phyloP scores from a whole-genome alignment of 2,888 invertebrate genomes.

The Micropterix aruncella region DNA sequence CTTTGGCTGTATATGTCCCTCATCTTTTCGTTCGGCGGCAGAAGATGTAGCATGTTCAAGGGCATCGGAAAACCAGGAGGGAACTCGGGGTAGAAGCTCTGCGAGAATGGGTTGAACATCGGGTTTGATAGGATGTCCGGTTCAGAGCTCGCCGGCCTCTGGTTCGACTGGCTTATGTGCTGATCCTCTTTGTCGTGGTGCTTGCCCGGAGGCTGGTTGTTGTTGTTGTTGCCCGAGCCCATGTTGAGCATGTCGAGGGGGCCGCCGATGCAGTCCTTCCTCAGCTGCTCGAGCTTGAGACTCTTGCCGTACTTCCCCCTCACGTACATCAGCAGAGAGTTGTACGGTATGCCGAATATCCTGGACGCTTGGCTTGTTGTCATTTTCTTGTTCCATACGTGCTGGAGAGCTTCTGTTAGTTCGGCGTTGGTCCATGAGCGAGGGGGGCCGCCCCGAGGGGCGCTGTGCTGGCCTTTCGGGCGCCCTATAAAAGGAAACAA shows the following conservation, averaged over 20 bases:
- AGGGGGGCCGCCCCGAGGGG: constrained; percentile 80
- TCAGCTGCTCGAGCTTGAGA: constrained; percentile 71
- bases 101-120: constrained; percentile 64
- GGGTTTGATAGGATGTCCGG: constrained; percentile 49
- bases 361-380: constrained; percentile 84
- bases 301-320: constrained; percentile 89
- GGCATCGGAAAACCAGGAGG: constrained; percentile 69
- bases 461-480: constrained; percentile 84
- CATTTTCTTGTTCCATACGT: constrained; percentile 94
- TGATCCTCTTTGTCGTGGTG: constrained; percentile 42
- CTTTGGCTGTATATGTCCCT: constrained; percentile 44
- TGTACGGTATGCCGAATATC: constrained; percentile 88
- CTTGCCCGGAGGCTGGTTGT: constrained; percentile 37
- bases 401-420: constrained; percentile 77
- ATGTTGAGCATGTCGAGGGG: constrained; percentile 57
- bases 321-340: constrained; percentile 83
- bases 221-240: constrained; percentile 45
- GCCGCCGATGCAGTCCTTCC: constrained; percentile 78
- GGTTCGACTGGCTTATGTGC: constrained; percentile 25
- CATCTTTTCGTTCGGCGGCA: constrained; percentile 67
- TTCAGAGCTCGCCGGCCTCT: constrained; percentile 53
- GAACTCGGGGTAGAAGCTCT: constrained; percentile 75
- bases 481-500: constrained; percentile 37
- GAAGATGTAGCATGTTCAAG: constrained; percentile 69
- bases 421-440: constrained; percentile 89